Percentiles rank a stretch among this genome's conserved stretches.
phyloP scores from a whole-genome alignment of 2,113 vertebrate genomes.

The Motacilla tschutschensis region DNA sequence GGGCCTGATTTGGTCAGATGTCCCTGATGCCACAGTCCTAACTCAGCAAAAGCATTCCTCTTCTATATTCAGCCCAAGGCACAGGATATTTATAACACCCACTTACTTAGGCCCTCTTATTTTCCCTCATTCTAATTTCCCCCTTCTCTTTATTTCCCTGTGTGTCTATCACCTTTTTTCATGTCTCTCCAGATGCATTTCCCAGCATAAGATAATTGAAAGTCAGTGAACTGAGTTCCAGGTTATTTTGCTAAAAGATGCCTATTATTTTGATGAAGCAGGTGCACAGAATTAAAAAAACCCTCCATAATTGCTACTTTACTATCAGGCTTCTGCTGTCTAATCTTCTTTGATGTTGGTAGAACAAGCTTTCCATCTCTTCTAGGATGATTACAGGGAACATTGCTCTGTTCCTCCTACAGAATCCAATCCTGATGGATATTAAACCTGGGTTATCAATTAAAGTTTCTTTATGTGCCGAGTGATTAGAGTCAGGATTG shows the following conservation, averaged over 20 bases:
- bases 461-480: constrained; percentile 30
- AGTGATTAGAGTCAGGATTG: constrained; percentile 34
- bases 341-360: constrained; percentile 59
- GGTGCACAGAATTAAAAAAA: constrained; percentile 47
- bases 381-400: constrained; percentile 38
- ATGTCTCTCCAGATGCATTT: constrained; percentile 44
- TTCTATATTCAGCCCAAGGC: neutral
- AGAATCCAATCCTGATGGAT: constrained; percentile 40
- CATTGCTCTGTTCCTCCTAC: constrained; percentile 48
- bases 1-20: neutral
- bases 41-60: neutral
- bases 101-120: constrained; percentile 20
- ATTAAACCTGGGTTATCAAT: constrained; percentile 63
- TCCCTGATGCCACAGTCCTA: neutral
- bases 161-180: constrained; percentile 25
- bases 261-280: constrained; percentile 69
- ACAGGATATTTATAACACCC: constrained; percentile 42
- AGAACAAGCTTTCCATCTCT: constrained; percentile 52
- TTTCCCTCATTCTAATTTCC: constrained; percentile 35
- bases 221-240: constrained; percentile 62
- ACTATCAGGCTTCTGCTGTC: constrained; percentile 49
- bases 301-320: constrained; percentile 59
- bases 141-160: constrained; percentile 1
- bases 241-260: constrained; percentile 64
- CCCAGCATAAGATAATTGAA: constrained; percentile 57